Base-by-base conservation (phyloP, 2,888 invertebrate species). In the Caenorhabditis zanzibari region DNA sequence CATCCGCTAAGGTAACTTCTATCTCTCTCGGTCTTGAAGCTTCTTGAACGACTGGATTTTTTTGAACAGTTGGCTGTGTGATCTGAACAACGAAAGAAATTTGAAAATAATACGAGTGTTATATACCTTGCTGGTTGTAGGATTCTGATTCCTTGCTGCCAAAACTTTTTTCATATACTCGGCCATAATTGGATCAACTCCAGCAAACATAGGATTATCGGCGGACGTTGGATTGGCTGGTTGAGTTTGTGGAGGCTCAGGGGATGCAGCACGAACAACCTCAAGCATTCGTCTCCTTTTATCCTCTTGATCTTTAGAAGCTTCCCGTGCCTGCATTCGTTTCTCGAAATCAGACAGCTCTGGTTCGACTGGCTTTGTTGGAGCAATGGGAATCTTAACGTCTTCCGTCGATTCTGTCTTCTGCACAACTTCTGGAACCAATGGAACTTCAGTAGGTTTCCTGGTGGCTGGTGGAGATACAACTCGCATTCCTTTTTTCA, bases 181-280 rank as follows among this genome's bases (percentile, higher is more conserved):
- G 16, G 85, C 85, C 88, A 88, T 88, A 12, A 88, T 80, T 6
- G 88, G 88, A 80, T 88, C 86, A 16, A 88, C 82, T 49, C 82
- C 86, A 24, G 71, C 47, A 26, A 83, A 83, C 77, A 83, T 58
- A 2, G 81, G 81, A 59, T 81, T 81, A 49, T 81, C 75, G 6
- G 61, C 68, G 14, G 77, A 76, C 12, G 72, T 79, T 5, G 82
- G 47, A 69, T 61, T 66, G 19, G 32, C 14, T 10, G 52, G 1
- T 54, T 38, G 24, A 24, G 47, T 10, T 12, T 35, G 38, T 19
- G 19, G 19, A 10, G 59, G 24, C 44, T 72, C 66, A 0, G 64
- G 58, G 4, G 41, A 24, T 3, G 54, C 4, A 14, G 54, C 52
- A 6, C 41, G 63, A n/a, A n/a, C n/a, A n/a, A 74, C 81, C 66